Conservation (phyloP, 2,113 vertebrate species). For the Hippocampus abdominalis region DNA sequence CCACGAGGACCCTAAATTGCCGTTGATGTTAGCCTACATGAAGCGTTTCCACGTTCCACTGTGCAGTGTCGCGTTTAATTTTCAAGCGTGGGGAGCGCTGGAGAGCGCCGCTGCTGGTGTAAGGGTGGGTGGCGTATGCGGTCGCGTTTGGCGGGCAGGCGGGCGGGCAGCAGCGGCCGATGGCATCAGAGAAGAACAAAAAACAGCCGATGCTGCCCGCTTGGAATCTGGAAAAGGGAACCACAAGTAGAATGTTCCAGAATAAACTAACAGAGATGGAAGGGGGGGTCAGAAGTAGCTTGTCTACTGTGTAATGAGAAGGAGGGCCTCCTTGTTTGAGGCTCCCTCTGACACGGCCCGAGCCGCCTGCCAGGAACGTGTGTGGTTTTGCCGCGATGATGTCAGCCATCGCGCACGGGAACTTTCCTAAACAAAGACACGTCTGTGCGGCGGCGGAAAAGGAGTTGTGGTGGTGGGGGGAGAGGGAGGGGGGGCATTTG, state of each 20-base stretch:
- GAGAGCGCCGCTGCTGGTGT: slow-evolving; percentile 31
- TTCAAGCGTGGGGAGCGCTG: neutral
- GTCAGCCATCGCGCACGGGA: slow-evolving; percentile 69
- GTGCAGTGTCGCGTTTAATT: slow-evolving; percentile 11
- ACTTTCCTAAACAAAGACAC: slow-evolving; percentile 75
- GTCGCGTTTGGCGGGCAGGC: slow-evolving; percentile 48
- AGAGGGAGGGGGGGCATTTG: neutral
- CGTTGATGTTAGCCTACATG: neutral
- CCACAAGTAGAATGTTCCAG: slow-evolving; percentile 43
- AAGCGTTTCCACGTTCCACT: slow-evolving; percentile 35
- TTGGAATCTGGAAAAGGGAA: slow-evolving; percentile 20
- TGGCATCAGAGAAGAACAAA: slow-evolving; percentile 49
- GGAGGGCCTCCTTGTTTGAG: slow-evolving; percentile 43
- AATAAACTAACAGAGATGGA: slow-evolving; percentile 50
- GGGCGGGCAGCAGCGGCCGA: slow-evolving; percentile 28
- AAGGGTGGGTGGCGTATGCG: slow-evolving; percentile 56
- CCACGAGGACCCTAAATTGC: neutral
- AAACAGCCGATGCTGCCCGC: slow-evolving; percentile 36
- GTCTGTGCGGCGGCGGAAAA: slow-evolving; percentile 67
- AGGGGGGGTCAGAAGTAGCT: slow-evolving; percentile 6
- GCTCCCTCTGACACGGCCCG: slow-evolving; percentile 54
- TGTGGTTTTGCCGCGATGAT: slow-evolving; percentile 67
- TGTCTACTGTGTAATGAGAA: slow-evolving; percentile 58
- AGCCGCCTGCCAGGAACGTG: slow-evolving; percentile 65
- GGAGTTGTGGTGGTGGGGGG: slow-evolving; percentile 3